Conservation (phyloP, 2,797 vertebrate genomes). For the Anguilla obscura region DNA sequence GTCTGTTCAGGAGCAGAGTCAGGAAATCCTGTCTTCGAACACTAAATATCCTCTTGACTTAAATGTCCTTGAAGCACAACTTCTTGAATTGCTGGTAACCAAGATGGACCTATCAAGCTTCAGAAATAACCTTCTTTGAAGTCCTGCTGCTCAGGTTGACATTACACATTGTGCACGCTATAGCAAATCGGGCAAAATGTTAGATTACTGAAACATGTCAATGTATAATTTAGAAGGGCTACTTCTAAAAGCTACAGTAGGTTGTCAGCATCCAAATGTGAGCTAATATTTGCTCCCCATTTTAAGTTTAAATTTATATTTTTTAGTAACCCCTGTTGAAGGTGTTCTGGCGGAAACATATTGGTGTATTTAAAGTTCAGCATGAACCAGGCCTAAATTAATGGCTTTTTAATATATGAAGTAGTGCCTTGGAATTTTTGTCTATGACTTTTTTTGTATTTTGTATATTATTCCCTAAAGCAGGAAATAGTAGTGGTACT, state of each 20-base stretch:
- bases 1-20: neutral
- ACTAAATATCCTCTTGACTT: constrained; percentile 25
- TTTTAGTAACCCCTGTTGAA: too few species aligned
- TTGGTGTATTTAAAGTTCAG: too few species aligned
- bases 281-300: neutral
- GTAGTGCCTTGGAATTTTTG: too few species aligned
- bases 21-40: constrained; percentile 21
- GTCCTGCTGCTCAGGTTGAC: neutral
- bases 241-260: neutral
- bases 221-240: neutral
- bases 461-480: neutral
- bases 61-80: constrained; percentile 11
- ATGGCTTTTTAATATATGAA: too few species aligned
- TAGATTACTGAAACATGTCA: neutral
- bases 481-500: neutral
- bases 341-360: too few species aligned
- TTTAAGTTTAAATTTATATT: neutral
- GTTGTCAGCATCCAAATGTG: neutral
- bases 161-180: neutral
- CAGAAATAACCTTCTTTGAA: constrained; percentile 22
- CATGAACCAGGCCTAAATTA: too few species aligned
- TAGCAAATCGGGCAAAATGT: neutral
- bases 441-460: neutral
- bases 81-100: constrained; percentile 17
- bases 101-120: constrained; percentile 18